Evolutionary conservation across 2,888 invertebrate genomes (phyloP).

Genomic region (Athalia circularis): DNA sequence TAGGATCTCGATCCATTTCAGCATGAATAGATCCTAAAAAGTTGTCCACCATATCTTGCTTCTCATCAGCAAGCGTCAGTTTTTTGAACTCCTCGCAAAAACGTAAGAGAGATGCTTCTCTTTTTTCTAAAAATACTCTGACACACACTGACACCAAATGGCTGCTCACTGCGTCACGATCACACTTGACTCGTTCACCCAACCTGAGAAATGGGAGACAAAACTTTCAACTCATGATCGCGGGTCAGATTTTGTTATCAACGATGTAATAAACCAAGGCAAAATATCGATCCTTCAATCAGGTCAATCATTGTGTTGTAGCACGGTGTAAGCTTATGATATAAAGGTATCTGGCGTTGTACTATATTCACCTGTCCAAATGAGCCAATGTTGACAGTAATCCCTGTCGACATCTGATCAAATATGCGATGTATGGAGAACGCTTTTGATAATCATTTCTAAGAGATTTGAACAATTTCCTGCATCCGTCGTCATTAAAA

Average conservation of each 20-base stretch:
- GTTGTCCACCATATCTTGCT: slow-evolving; percentile 90
- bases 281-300: too few relatives aligned
- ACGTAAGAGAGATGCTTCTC: slow-evolving; percentile 82
- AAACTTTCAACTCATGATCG: neutral
- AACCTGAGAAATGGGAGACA: slow-evolving; percentile 70
- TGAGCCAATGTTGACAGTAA: slow-evolving; percentile 85
- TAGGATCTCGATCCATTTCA: slow-evolving; percentile 82
- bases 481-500: slow-evolving; percentile 83
- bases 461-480: slow-evolving; percentile 84
- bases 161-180: slow-evolving; percentile 83
- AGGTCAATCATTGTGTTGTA: too few relatives aligned
- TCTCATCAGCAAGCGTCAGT: slow-evolving; percentile 91
- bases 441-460: slow-evolving; percentile 86
- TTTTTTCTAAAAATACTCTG: slow-evolving; percentile 86
- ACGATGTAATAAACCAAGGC: too few relatives aligned
- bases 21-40: slow-evolving; percentile 84
- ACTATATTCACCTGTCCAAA: slow-evolving; percentile 78
- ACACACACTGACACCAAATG: slow-evolving; percentile 87
- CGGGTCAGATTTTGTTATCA: neutral
- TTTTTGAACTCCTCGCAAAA: slow-evolving; percentile 89
- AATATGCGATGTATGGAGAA: slow-evolving; percentile 88
- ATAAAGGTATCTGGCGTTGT: too few relatives aligned
- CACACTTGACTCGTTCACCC: slow-evolving; percentile 79
- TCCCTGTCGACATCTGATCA: slow-evolving; percentile 87
- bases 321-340: too few relatives aligned